Evolutionary conservation across 2,888 invertebrate genomes (phyloP).

Genomic region (Hydraecia micacea): DNA sequence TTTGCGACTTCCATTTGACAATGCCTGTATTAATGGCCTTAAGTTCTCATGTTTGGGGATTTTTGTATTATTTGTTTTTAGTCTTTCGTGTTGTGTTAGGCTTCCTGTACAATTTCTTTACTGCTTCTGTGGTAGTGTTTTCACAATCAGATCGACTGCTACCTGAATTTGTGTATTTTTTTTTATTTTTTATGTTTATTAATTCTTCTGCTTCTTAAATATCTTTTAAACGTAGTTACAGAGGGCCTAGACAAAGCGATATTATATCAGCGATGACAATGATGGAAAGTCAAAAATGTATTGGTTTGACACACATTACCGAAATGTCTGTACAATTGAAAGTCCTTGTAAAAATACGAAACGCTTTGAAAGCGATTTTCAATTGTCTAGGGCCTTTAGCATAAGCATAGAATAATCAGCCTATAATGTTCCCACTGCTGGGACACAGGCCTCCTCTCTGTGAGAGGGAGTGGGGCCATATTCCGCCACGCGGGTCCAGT

Average conservation of each 20-base stretch:
- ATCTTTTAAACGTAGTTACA: not conserved
- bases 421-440: too few species aligned
- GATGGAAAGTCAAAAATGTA: not conserved
- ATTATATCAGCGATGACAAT: not conserved
- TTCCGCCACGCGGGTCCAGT: too few species aligned
- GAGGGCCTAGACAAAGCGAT: not conserved
- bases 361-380: not conserved
- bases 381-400: not conserved
- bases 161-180: conserved; percentile 5
- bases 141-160: not conserved
- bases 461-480: too few species aligned
- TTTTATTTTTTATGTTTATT: too few species aligned
- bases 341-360: not conserved
- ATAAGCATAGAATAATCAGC: too few species aligned
- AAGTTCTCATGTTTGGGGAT: conserved; percentile 57
- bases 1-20: conserved; percentile 72
- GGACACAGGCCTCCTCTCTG: too few species aligned
- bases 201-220: not conserved
- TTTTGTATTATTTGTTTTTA: conserved; percentile 52
- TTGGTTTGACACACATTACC: not conserved
- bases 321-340: not conserved
- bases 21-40: conserved; percentile 75
- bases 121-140: conserved; percentile 14
- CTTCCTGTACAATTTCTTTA: conserved; percentile 27
- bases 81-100: conserved; percentile 26